Base-by-base conservation (phyloP, 2,113 vertebrate genomes). In the Laticauda laticaudata region DNA sequence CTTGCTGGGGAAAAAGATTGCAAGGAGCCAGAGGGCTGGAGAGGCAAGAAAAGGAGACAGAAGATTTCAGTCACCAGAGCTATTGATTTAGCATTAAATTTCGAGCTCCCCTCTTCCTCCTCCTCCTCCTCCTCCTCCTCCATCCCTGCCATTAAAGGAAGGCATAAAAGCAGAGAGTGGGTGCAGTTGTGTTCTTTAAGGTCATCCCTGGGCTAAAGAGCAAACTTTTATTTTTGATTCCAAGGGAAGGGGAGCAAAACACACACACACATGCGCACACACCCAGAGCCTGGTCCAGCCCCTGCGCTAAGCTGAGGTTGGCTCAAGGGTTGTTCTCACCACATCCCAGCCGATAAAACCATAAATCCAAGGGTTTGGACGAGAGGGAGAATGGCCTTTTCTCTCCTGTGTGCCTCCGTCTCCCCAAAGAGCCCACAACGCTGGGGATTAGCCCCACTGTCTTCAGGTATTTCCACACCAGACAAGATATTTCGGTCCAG, bases 41-140 rank as follows among this genome's bases (percentile, higher is more conserved):
- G 4, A 54, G 85, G 34, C 57, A 29, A 56, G 51, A 12, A 61
- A 24, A 87, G 57, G 64, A 91, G 86, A 59, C 11, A 26, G 93
- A 59, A 85, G 86, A 91, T 18, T 55, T 53, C 55, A 92, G 91
- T 91, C 93, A 61, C 55, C 56, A 64, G 90, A 85, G 87, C 61
- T 91, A 93, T 93, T 89, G 93, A 85, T 91, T 93, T 85, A 56
- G 55, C 90, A 86, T 61, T 91, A 93, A 91, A 81, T 88, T 54
- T 75, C 89, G 11, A 26, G 51, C 23, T 54, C 23, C 45, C 87
- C 23, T 48, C 20, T 51, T 56, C 39, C 18, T 75, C 34, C 39
- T 23, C 34, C 34, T 39, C 34, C 34, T 39, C 55, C 55, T 56
- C 55, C 55, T 56, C 55, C 55, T 55, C 56, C 34, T 39, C 18